Base-by-base conservation (phyloP, 2,797 vertebrate genomes). In the Leptodactylus fallax region DNA sequence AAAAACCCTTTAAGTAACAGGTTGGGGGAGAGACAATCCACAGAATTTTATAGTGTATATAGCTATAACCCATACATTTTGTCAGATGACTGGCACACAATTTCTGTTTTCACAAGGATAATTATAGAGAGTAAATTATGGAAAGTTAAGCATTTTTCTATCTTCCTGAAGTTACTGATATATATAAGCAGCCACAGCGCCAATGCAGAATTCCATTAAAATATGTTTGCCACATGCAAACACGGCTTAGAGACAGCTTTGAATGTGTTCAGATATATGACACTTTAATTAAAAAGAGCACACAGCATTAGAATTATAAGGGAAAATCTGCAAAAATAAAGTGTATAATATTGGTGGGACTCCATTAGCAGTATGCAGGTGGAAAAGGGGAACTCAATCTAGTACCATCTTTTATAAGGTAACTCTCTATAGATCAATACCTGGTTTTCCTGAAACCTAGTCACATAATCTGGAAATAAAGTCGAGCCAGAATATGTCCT, bases 111-210 rank as follows among this genome's bases (percentile, higher is more conserved):
- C 19, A 60, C 16, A 19, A 74, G 53, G 55, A 60, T 84, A 47
- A 84, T 61, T 60, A 84, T 12, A 25, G 23, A 27, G 45, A 12
- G 65, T 21, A 71, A 56, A 71, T 84, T 74, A 84, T 60, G 36
- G 53, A 7, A 47, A 55, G 51, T 21, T 84, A 71, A 84, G 36
- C 71, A 19, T 58, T 58, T 58, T 13, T 13, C 14, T 58, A 72
- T 74, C 36, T 84, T 74, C 69, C 17, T 84, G 19, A 27, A 60
- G 67, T n/a, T 10, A 60, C 17, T 74, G 82, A 84, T 45, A 45
- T 55, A n/a, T 19, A 49, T 47, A 60, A n/a, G 55, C 53, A 58
- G 21, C 12, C 47, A 60, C 19, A 19, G 2, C 45, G 56, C 69
- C 27, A 74, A 55, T 58, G 53, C 45, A 60, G 74, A 84, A 76